A percentile compares a stretch with the other conserved stretches of the same genome.
These are phyloP conservation scores for Ennomos fuscantarius DNA, from an alignment of 2,888 invertebrate species.

Conservation along the genomic window DNA sequence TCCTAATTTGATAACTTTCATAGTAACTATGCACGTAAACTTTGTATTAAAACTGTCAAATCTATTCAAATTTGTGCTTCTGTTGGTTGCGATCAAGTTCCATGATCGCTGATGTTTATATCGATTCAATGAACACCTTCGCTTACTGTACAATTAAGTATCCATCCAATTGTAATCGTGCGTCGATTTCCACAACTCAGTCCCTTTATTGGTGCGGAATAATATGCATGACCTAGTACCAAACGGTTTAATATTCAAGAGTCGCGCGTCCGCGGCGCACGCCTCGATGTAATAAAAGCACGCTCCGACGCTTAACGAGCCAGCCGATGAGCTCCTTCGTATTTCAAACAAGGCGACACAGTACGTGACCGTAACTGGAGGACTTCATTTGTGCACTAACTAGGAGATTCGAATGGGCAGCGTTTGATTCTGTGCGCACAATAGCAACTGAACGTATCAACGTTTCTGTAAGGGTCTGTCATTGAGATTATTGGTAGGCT, in stretches of 20 bases:
- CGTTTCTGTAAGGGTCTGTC: not conserved
- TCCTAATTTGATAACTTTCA: no score
- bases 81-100: no score
- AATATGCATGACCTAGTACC: slow-evolving; percentile 78
- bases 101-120: no score
- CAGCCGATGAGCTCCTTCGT: slow-evolving; percentile 81
- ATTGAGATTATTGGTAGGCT: no score
- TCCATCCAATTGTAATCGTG: slow-evolving; percentile 51
- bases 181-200: slow-evolving; percentile 49
- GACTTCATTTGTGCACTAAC: slow-evolving; percentile 70
- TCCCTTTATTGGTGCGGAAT: slow-evolving; percentile 64
- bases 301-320: slow-evolving; percentile 83
- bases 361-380: slow-evolving; percentile 77
- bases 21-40: no score
- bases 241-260: slow-evolving; percentile 78
- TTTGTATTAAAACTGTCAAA: no score
- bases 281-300: slow-evolving; percentile 82
- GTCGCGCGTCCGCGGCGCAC: slow-evolving; percentile 74
- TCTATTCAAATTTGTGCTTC: no score
- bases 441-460: not conserved
- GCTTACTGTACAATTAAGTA: not conserved
- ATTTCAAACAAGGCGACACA: slow-evolving; percentile 80
- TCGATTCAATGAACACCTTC: no score
- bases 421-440: slow-evolving; percentile 2
- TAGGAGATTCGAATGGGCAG: slow-evolving; percentile 68